Evolutionary conservation across 37 sponge, comb jelly and placozoan genomes (phyloP).

Genomic region (Crambe crambe): DNA sequence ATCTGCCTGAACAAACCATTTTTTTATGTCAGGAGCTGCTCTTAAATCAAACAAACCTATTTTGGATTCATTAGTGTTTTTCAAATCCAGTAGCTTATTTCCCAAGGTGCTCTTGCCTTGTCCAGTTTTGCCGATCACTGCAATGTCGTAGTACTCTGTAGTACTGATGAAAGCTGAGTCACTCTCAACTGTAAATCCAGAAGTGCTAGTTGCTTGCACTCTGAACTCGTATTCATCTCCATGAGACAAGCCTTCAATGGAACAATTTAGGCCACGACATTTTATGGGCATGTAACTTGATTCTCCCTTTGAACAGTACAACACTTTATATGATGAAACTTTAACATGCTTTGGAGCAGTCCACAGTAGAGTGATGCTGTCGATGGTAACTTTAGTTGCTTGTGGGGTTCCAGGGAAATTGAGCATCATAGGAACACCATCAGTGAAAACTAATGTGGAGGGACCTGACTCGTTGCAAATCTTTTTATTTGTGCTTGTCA

Average conservation of each 20-base stretch:
- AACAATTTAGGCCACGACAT: background rate
- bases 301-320: background rate
- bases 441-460: constrained; percentile 9
- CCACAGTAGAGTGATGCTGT: too few species aligned
- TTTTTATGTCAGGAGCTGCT: too few species aligned
- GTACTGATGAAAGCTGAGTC: background rate
- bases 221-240: background rate
- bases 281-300: background rate
- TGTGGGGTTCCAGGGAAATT: constrained; percentile 14
- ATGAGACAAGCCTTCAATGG: background rate
- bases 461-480: constrained; percentile 2
- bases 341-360: too few species aligned
- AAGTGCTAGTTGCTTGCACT: background rate
- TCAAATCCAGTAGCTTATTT: background rate
- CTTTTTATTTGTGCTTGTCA: constrained; percentile 3
- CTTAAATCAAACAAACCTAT: too few species aligned
- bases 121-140: background rate
- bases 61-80: too few species aligned
- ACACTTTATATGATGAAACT: background rate
- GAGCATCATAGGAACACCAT: background rate
- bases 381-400: background rate
- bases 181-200: background rate
- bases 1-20: too few species aligned
- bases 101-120: background rate
- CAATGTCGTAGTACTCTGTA: background rate